Base-by-base conservation (phyloP, 2,888 invertebrate species). In the Melieria omissa region DNA sequence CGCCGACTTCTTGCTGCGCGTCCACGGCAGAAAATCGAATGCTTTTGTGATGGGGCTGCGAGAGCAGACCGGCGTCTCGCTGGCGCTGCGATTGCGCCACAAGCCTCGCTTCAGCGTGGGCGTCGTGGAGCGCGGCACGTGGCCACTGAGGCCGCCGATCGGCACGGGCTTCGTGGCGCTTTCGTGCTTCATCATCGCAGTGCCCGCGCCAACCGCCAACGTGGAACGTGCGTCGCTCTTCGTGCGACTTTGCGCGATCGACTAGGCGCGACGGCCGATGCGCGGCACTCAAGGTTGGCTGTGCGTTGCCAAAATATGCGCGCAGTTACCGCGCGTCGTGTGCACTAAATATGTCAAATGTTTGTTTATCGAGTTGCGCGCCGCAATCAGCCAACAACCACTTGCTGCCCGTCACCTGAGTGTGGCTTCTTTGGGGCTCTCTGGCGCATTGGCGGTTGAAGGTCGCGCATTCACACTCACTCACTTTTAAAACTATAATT, bases 11-110 rank as follows among this genome's bases (percentile, higher is more conserved):
- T 79, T 84, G 70, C 78, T 84, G 57, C 84, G 80, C 10, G 84
- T 73, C 87, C 87, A 87, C 47, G 86, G 85, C 12, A 86, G 77
- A 64, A 87, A 87, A 67, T 87, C 86, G 69, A 86, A 85, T 54
- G 86, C 86, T 76, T 86, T 86, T 68, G 83, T 85, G 7, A 86
- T 86, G 70, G 86, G 85, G 73, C 86, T 86, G 42, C 83, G 82
- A 10, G 83, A 77, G 5, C 65, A 49, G 4, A 68, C 60, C 4
- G 75, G 41, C n/a, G 74, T 63, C 41, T 77, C 79, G 0, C 73
- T 65, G 1, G 49, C 55, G 6, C 75, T 75, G 9, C 77, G 75
- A 12, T 73, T 65, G 10, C 76, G 77, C 77, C 78, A 79, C 8
- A 77, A 47, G 8, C 77, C 61, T 44, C 73, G 76, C 57, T 74